Evolutionary conservation across 92 coral and sea anemone genomes (phyloP), one percentile per base, ranked within the genome.

Genomic region (Phenganax subtilis): DNA sequence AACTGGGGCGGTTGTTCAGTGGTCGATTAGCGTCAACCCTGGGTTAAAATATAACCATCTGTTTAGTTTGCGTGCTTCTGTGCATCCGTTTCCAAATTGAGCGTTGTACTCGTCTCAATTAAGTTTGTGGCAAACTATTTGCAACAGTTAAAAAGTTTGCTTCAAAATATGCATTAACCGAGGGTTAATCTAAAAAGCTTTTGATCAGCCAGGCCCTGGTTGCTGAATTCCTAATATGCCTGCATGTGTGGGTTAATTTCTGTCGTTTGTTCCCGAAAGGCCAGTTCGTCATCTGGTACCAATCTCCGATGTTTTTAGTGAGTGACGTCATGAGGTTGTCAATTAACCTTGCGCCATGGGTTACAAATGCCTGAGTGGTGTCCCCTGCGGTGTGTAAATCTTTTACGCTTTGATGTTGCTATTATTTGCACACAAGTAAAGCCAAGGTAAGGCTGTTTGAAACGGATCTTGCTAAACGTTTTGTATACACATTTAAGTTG

Each of bases 271-370:
- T 28, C 68, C 68, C 27, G 68, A 62, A 62, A 62, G 68, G 31
- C 10, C 68, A 28, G 68, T 37, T 37, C 70, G 6, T 12, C 81
- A 60, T 69, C 81, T 76, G 81, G 55, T 61, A 11, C 44, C 71
- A 76, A 76, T 76, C 81, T 76, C 81, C 81, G 81, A 69, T 59
- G 71, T 57, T 59, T 56, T 58, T 74, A 58, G 37, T 58, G 55
- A 52, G 44, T 76, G 81, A 76, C 81, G 81, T 76, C 81, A 76
- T 31, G 63, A 55, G 81, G 55, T 27, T 76, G 70, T 76, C 81
- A 76, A 76, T 76, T 58, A 76, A 57, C 25, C 29, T 10, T 14
- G 16, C 60, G 7, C 81, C 25, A 57, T 54, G 81, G 81, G 81
- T 58, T 68, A 57, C 81, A 59, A 47, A 76, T 76, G 81, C 67